Percentiles rank a stretch among this genome's conserved stretches.
Conservation (phyloP, 2,888 invertebrate genomes). For the Dynastes tityus region DNA sequence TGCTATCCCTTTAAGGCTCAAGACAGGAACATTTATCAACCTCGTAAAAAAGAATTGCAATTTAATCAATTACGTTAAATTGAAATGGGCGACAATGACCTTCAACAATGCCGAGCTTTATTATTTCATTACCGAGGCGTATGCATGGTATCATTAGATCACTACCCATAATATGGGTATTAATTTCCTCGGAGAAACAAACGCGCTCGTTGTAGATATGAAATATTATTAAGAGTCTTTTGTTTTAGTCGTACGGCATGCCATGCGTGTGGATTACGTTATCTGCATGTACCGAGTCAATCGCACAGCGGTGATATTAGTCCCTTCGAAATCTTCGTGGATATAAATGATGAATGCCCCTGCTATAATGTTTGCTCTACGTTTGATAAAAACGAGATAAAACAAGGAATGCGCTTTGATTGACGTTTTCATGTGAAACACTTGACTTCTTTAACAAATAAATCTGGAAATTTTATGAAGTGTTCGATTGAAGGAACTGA, state of each 20-base stretch:
- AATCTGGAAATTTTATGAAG: neutral
- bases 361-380: neutral
- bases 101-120: slow-evolving; percentile 39
- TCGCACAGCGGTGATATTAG: neutral
- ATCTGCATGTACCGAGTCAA: slow-evolving; percentile 9
- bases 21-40: slow-evolving; percentile 24
- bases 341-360: slow-evolving; percentile 16
- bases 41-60: slow-evolving; percentile 19
- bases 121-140: slow-evolving; percentile 35
- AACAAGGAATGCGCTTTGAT: slow-evolving; percentile 14
- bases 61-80: slow-evolving; percentile 37
- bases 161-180: slow-evolving; percentile 12
- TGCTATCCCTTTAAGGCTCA: neutral
- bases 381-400: slow-evolving; percentile 26
- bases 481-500: too few species aligned
- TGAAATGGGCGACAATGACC: slow-evolving; percentile 41
- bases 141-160: neutral
- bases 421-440: slow-evolving; percentile 1
- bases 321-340: slow-evolving; percentile 9
- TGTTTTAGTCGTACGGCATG: slow-evolving; percentile 30
- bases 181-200: slow-evolving; percentile 28
- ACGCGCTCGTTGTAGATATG: slow-evolving; percentile 5
- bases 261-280: slow-evolving; percentile 16
- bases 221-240: slow-evolving; percentile 30
- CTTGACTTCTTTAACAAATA: neutral